phyloP scores from a whole-genome alignment of 2,797 vertebrate species.

The Peromyscus attwateri region DNA sequence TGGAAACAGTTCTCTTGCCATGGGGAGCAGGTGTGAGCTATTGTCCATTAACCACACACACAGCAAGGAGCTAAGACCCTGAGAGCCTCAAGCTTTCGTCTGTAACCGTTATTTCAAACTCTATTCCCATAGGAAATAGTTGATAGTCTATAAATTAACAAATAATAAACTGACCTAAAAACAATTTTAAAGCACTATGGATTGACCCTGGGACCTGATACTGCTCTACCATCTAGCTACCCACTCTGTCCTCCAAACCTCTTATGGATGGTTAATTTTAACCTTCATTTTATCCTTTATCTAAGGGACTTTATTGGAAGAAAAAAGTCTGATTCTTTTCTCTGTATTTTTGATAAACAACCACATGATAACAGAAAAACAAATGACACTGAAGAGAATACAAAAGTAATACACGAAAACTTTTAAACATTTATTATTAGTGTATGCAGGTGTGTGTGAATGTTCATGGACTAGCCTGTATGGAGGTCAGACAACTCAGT shows the following conservation, averaged over 20 bases:
- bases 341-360: conserved; percentile 44
- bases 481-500: neutral
- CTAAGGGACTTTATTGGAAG: conserved; percentile 7
- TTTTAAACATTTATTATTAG: neutral
- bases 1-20: conserved; percentile 10
- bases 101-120: conserved; percentile 14
- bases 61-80: neutral
- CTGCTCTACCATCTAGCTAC: neutral
- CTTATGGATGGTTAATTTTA: conserved; percentile 48
- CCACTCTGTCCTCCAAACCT: neutral
- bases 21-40: neutral
- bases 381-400: neutral
- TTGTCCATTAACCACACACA: neutral
- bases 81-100: neutral
- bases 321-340: neutral
- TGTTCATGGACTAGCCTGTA: neutral
- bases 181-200: neutral
- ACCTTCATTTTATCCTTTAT: conserved; percentile 41
- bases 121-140: neutral
- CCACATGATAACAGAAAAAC: conserved; percentile 39
- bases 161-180: conserved; percentile 21
- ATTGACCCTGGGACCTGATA: neutral
- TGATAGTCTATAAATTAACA: neutral
- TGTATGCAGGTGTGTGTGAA: neutral
- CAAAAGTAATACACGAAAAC: neutral